A percentile compares a stretch with the other conserved stretches of the same genome.
Conservation (phyloP, 1,140 invertebrate genomes). For the Whitmania pigra region DNA sequence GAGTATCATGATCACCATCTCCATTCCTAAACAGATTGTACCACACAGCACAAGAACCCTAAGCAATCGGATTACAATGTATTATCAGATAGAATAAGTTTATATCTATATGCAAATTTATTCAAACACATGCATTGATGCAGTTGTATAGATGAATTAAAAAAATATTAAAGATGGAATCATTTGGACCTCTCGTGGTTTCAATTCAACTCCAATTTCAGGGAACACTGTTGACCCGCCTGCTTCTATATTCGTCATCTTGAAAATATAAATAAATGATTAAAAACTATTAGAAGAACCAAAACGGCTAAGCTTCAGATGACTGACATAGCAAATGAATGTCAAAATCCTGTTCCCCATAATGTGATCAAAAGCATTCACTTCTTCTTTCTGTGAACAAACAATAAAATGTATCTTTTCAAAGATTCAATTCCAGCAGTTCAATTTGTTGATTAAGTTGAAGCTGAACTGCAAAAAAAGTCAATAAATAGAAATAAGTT, state of each 20-base stretch:
- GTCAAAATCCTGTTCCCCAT: constrained; percentile 89
- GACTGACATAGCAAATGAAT: constrained; percentile 66
- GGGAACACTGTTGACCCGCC: constrained; percentile 93
- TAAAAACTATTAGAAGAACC: too few relatives aligned
- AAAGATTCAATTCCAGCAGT: too few relatives aligned
- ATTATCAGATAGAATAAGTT: too few relatives aligned
- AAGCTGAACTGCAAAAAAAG: neutral
- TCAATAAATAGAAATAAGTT: constrained; percentile 18
- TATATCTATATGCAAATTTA: too few relatives aligned
- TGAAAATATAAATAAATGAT: constrained; percentile 19
- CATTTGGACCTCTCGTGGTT: constrained; percentile 56
- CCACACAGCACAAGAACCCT: constrained; percentile 81
- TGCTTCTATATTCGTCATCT: constrained; percentile 90
- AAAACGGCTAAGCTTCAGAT: too few relatives aligned
- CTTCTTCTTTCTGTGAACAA: constrained; percentile 59
- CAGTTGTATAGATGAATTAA: too few relatives aligned
- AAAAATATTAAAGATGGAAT: too few relatives aligned
- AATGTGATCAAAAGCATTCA: constrained; percentile 70
- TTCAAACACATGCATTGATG: too few relatives aligned
- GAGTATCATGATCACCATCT: constrained; percentile 78
- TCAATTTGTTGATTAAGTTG: too few relatives aligned
- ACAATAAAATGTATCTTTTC: neutral
- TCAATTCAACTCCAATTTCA: constrained; percentile 59
- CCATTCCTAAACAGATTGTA: constrained; percentile 80
- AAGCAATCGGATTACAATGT: too few relatives aligned